These are phyloP conservation scores for Geodia barretti DNA, from an alignment of 37 sponge, comb jelly and placozoan species.

Conservation along the genomic window DNA sequence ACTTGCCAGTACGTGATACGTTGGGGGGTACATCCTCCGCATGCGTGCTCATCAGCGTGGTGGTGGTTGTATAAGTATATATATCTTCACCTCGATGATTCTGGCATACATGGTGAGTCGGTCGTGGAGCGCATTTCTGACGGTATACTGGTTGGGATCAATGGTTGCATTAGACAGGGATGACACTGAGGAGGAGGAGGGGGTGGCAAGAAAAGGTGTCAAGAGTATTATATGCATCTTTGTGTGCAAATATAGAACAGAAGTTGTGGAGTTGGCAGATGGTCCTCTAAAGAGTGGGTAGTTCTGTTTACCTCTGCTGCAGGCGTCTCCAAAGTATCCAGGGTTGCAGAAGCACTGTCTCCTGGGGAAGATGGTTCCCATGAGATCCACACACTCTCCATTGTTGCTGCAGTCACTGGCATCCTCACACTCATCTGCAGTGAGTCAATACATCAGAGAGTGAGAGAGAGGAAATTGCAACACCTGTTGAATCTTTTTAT, in stretches of 20 bases:
- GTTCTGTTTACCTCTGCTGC: slow-evolving; percentile 38
- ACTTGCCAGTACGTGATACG: no score
- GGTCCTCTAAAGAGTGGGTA: not conserved
- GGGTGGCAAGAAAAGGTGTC: no score
- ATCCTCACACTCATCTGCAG: slow-evolving; percentile 60
- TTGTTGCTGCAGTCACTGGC: slow-evolving; percentile 48
- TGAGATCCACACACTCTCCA: slow-evolving; percentile 59
- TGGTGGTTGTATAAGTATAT: no score
- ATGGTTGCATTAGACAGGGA: slow-evolving; percentile 18
- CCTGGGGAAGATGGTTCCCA: slow-evolving; percentile 35
- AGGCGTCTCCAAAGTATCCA: slow-evolving; percentile 62
- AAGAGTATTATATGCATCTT: no score
- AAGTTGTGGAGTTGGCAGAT: no score
- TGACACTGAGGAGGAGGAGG: slow-evolving; percentile 34
- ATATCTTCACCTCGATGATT: slow-evolving; percentile 33
- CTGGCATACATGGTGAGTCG: slow-evolving; percentile 46
- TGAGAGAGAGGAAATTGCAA: no score
- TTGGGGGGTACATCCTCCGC: no score
- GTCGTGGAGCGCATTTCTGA: slow-evolving; percentile 14
- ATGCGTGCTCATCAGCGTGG: no score
- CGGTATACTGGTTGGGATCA: slow-evolving; percentile 21
- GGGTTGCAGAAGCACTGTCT: slow-evolving; percentile 70
- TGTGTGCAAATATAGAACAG: no score
- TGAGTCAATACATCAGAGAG: not conserved
- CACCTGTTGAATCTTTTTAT: no score